Percentiles rank a stretch among this genome's conserved stretches.
phyloP scores from a whole-genome alignment of 92 coral and sea anemone genomes.

The Parazoanthus darwini region DNA sequence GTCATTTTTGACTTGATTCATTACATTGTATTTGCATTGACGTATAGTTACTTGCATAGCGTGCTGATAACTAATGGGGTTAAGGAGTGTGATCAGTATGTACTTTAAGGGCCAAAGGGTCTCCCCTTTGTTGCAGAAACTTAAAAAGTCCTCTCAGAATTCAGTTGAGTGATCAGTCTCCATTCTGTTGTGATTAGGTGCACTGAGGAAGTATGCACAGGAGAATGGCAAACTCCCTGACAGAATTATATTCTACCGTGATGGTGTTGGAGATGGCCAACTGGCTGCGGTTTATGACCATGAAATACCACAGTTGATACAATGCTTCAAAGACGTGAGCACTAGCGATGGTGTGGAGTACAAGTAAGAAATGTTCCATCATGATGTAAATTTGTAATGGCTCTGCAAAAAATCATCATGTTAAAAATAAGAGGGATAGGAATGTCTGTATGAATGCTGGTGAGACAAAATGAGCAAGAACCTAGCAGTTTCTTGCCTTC shows the following conservation, averaged over 20 bases:
- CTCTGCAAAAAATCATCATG: neutral
- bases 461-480: neutral
- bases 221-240: conserved; percentile 79
- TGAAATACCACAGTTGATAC: conserved; percentile 83
- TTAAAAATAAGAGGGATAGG: neutral
- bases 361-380: conserved; percentile 50
- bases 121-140: too few relatives aligned
- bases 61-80: too few relatives aligned
- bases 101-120: too few relatives aligned
- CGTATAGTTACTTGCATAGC: too few relatives aligned
- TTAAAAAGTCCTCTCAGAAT: neutral
- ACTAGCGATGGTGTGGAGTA: conserved; percentile 43
- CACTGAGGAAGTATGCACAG: conserved; percentile 69
- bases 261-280: conserved; percentile 99
- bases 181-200: conserved; percentile 50
- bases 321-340: conserved; percentile 62
- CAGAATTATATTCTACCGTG: conserved; percentile 80
- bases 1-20: too few relatives aligned
- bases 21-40: too few relatives aligned
- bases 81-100: too few relatives aligned
- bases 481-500: neutral
- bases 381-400: too few relatives aligned
- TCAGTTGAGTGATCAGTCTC: too few relatives aligned
- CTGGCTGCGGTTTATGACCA: conserved; percentile 76
- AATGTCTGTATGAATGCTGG: neutral